A percentile compares a stretch with the other conserved stretches of the same genome.
Conservation (phyloP, 1,140 invertebrate species). For the Caenorhabditis inopinata region DNA sequence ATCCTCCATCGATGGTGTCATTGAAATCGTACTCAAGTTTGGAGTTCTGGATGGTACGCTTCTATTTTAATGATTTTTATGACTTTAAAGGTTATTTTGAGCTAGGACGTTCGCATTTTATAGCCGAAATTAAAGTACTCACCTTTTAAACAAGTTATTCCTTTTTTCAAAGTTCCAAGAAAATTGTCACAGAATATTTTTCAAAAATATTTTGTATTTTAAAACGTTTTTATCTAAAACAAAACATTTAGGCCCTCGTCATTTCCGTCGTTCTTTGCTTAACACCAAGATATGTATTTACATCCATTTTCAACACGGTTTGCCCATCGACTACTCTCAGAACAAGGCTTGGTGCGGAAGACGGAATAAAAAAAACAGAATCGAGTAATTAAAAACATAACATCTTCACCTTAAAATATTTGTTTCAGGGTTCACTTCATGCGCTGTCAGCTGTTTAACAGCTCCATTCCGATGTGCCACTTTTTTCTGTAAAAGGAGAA, state of each 20-base stretch:
- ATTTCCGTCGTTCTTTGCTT: slow-evolving; percentile 33
- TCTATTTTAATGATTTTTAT: too few relatives aligned
- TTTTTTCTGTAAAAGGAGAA: background rate
- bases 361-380: background rate
- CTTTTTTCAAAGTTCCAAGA: too few relatives aligned
- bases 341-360: background rate
- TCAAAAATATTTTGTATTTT: too few relatives aligned
- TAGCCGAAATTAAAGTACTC: too few relatives aligned
- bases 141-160: too few relatives aligned
- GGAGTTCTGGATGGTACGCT: slow-evolving; percentile 46
- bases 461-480: background rate
- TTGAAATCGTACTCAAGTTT: slow-evolving; percentile 1
- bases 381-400: background rate
- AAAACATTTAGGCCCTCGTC: slow-evolving; percentile 15
- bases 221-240: too few relatives aligned
- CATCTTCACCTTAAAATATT: background rate
- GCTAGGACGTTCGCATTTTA: background rate
- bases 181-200: too few relatives aligned
- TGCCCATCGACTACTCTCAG: slow-evolving; percentile 19
- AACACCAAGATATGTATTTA: slow-evolving; percentile 2
- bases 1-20: slow-evolving; percentile 42
- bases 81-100: background rate
- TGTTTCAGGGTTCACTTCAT: background rate
- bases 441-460: background rate
- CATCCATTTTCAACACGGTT: slow-evolving; percentile 16